Percentiles rank a stretch among this genome's conserved stretches.
Evolutionary conservation across 2,888 invertebrate species (phyloP).

Genomic region (Patella ulyssiponensis): DNA sequence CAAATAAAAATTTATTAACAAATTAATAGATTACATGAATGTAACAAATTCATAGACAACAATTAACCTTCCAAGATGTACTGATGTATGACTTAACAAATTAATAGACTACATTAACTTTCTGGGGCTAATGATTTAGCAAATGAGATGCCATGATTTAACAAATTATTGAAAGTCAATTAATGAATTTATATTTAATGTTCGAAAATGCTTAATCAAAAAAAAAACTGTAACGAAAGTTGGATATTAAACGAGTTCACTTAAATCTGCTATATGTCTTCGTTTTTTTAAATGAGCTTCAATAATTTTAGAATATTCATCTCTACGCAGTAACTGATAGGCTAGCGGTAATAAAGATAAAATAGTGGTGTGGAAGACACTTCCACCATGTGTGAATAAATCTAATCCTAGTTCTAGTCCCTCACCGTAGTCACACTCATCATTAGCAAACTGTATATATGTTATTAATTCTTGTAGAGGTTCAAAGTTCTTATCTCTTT

Average conservation of each 20-base stretch:
- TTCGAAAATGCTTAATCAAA: no score
- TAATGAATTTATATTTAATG: no score
- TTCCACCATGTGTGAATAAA: constrained; percentile 81
- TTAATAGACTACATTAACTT: no score
- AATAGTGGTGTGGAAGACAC: constrained; percentile 80
- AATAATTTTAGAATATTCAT: constrained; percentile 82
- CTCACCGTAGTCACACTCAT: constrained; percentile 96
- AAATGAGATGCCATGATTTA: no score
- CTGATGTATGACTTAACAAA: no score
- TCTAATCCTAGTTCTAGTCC: constrained; percentile 90
- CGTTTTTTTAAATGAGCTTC: constrained; percentile 83
- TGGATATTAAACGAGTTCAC: constrained; percentile 44
- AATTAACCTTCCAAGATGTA: no score
- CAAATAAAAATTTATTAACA: no score
- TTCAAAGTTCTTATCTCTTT: constrained; percentile 78
- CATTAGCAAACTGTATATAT: constrained; percentile 89
- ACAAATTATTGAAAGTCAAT: no score
- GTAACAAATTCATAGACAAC: no score
- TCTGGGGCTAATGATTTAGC: no score
- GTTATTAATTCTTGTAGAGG: constrained; percentile 87
- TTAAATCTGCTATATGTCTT: constrained; percentile 59
- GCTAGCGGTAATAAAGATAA: constrained; percentile 81
- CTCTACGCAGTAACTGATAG: constrained; percentile 83
- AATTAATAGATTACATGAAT: no score
- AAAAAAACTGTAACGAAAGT: no score